Conservation (phyloP, 1,140 invertebrate species). For the Parasteatoda tepidariorum region DNA sequence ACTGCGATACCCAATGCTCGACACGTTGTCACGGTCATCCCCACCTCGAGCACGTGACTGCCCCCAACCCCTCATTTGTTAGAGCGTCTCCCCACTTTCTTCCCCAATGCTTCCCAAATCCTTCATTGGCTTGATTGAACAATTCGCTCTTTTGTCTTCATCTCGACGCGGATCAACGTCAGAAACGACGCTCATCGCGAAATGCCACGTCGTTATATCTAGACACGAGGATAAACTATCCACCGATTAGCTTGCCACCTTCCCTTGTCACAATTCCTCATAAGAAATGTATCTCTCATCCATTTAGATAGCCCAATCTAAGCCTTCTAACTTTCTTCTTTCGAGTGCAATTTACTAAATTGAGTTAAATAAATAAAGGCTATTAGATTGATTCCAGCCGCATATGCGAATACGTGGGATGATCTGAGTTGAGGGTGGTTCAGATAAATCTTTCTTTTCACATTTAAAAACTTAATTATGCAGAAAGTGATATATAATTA, state of each 20-base stretch:
- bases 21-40: constrained; percentile 54
- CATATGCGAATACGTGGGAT: no score
- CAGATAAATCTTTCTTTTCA: no score
- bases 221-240: constrained; percentile 31
- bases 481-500: no score
- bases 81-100: not conserved
- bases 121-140: constrained; percentile 58
- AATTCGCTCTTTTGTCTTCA: constrained; percentile 56
- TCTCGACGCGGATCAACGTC: constrained; percentile 32
- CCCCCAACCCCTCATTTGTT: constrained; percentile 41
- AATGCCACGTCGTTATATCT: constrained; percentile 26
- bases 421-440: no score
- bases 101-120: constrained; percentile 5
- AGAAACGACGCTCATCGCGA: constrained; percentile 31
- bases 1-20: constrained; percentile 41
- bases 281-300: constrained; percentile 10
- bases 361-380: constrained; percentile 18
- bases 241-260: constrained; percentile 4
- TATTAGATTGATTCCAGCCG: constrained; percentile 6
- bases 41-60: constrained; percentile 41
- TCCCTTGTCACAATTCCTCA: no score
- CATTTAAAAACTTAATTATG: no score
- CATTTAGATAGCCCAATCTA: not conserved
- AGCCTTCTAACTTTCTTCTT: not conserved
- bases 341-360: not conserved